These are phyloP conservation scores for Bubo blakistoni DNA, from an alignment of 2,113 vertebrate genomes.

Conservation along the genomic window DNA sequence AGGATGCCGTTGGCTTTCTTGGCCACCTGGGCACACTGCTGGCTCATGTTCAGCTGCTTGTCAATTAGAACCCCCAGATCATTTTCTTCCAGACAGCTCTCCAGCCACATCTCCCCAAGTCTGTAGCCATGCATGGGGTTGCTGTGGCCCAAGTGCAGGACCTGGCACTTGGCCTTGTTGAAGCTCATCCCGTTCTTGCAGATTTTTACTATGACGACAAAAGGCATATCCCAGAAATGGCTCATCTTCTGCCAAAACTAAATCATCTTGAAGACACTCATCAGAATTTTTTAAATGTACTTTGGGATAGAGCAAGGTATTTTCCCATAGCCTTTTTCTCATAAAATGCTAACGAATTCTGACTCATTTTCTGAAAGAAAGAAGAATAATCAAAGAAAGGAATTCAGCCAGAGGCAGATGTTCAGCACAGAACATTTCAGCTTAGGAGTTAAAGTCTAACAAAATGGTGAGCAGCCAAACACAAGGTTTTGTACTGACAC, in stretches of 20 bases:
- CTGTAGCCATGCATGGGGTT: no score
- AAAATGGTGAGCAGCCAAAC: background rate
- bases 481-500: background rate
- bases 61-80: no score
- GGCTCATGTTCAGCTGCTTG: no score
- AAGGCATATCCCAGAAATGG: conserved; percentile 2
- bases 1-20: no score
- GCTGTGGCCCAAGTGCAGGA: no score
- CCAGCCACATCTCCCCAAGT: no score
- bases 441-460: background rate
- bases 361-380: conserved; percentile 46
- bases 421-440: conserved; percentile 25
- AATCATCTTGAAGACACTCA: background rate
- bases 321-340: conserved; percentile 38
- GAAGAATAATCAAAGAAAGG: conserved; percentile 20
- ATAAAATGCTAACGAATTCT: conserved; percentile 36
- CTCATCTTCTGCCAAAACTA: conserved; percentile 1
- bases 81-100: no score
- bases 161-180: no score
- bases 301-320: conserved; percentile 7
- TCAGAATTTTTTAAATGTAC: background rate
- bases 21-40: no score
- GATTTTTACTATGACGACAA: background rate
- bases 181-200: background rate
- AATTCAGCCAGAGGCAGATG: conserved; percentile 51